These are phyloP conservation scores for Orius laevigatus DNA, from an alignment of 1,140 invertebrate species.

Conservation along the genomic window DNA sequence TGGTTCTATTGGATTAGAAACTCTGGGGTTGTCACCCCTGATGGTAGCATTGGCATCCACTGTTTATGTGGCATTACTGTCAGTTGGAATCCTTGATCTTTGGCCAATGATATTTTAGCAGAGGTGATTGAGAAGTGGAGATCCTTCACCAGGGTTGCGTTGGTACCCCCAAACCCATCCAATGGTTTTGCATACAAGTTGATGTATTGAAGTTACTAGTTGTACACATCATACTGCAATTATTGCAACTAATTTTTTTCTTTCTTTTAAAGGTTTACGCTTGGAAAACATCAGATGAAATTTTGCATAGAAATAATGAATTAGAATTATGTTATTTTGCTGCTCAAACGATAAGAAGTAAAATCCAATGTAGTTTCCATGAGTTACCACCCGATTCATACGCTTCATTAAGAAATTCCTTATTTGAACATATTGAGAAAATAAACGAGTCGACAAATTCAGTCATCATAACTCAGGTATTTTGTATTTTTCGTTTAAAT, in stretches of 20 bases:
- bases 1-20: too few species aligned
- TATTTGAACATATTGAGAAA: constrained; percentile 75
- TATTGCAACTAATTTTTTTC: neutral
- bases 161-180: too few species aligned
- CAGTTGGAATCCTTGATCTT: too few species aligned
- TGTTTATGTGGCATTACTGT: too few species aligned
- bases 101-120: too few species aligned
- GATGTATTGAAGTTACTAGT: too few species aligned
- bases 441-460: constrained; percentile 65
- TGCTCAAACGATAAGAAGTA: constrained; percentile 92
- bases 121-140: too few species aligned
- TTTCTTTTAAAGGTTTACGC: constrained; percentile 55
- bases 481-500: neutral
- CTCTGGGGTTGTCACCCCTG: too few species aligned
- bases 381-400: constrained; percentile 79
- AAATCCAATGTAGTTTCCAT: constrained; percentile 83
- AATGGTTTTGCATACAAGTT: too few species aligned
- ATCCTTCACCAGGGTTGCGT: too few species aligned
- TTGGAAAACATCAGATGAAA: constrained; percentile 89
- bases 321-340: constrained; percentile 92
- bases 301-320: constrained; percentile 71
- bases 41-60: too few species aligned
- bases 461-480: constrained; percentile 77
- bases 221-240: too few species aligned
- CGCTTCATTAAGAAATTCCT: constrained; percentile 71